Evolutionary conservation across 2,113 vertebrate species (phyloP).

Genomic region (Plotosus lineatus): DNA sequence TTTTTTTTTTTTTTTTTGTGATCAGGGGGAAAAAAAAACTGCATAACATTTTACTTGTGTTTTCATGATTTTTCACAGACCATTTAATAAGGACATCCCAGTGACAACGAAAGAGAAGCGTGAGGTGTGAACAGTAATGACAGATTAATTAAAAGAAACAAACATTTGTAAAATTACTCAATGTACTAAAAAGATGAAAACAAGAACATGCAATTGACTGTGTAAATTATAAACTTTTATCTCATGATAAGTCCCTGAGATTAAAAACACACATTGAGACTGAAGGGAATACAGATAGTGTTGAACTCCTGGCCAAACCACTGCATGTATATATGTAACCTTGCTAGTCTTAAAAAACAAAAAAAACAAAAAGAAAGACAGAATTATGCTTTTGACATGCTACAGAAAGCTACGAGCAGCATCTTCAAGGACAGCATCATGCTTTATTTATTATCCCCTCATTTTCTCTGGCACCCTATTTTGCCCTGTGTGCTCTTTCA

Average conservation of each 20-base stretch:
- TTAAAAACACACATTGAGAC: slow-evolving; percentile 39
- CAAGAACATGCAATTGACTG: background rate
- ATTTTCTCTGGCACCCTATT: slow-evolving; percentile 3
- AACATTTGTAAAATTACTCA: background rate
- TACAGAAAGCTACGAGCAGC: slow-evolving; percentile 30
- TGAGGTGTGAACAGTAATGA: background rate
- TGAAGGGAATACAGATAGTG: slow-evolving; percentile 33
- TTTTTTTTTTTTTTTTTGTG: no score
- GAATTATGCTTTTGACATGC: slow-evolving; percentile 44
- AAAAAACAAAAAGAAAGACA: no score
- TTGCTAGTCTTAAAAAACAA: slow-evolving; percentile 41
- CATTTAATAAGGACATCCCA: background rate
- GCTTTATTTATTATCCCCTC: slow-evolving; percentile 47
- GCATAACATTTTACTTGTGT: background rate
- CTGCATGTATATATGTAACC: slow-evolving; percentile 28
- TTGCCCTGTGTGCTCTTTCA: slow-evolving; percentile 11
- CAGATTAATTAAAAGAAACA: background rate
- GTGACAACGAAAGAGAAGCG: background rate
- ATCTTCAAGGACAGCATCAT: slow-evolving; percentile 43
- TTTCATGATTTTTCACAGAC: background rate
- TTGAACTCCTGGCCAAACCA: background rate
- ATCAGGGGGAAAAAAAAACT: background rate
- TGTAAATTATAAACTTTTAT: background rate
- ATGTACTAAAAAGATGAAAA: background rate
- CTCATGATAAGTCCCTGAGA: slow-evolving; percentile 1